Evolutionary conservation across 1,140 invertebrate species (phyloP), one percentile per base, ranked within the genome.

Genomic region (Daktulosphaira vitifoliae): DNA sequence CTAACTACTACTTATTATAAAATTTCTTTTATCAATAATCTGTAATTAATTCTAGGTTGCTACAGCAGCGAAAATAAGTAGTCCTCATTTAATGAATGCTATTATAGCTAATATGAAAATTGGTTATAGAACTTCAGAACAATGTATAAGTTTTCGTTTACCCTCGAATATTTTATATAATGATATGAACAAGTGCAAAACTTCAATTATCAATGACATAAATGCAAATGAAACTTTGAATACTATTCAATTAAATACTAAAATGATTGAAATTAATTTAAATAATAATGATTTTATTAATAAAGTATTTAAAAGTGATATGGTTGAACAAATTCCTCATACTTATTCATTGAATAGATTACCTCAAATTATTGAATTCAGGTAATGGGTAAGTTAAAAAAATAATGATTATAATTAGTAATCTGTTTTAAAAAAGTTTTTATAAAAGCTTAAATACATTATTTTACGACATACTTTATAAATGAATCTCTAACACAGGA

Each of bases 381-480:
- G 56, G 56, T 62, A 62, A 62, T 62, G 26, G 56, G 56, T 62
- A 62, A 62, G 56, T 62, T 62, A 29, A 20, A 5, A 39, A 13
- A 11, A 37, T 11, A n/a, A n/a, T n/a, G n/a, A n/a, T n/a, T n/a
- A n/a, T n/a, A n/a, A n/a, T n/a, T n/a, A n/a, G n/a, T n/a, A n/a
- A n/a, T n/a, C n/a, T n/a, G n/a, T n/a, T n/a, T n/a, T n/a, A n/a
- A n/a, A n/a, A n/a, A n/a, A n/a, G n/a, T n/a, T n/a, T n/a, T n/a
- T n/a, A n/a, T n/a, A n/a, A n/a, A n/a, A n/a, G n/a, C n/a, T n/a
- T n/a, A n/a, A n/a, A n/a, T n/a, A n/a, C n/a, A n/a, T n/a, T n/a
- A n/a, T n/a, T n/a, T n/a, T n/a, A n/a, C n/a, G n/a, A n/a, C n/a
- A n/a, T n/a, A n/a, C n/a, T n/a, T n/a, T n/a, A n/a, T n/a, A n/a